Base-by-base conservation (phyloP, 1,140 invertebrate species). In the Danaus melanippus region DNA sequence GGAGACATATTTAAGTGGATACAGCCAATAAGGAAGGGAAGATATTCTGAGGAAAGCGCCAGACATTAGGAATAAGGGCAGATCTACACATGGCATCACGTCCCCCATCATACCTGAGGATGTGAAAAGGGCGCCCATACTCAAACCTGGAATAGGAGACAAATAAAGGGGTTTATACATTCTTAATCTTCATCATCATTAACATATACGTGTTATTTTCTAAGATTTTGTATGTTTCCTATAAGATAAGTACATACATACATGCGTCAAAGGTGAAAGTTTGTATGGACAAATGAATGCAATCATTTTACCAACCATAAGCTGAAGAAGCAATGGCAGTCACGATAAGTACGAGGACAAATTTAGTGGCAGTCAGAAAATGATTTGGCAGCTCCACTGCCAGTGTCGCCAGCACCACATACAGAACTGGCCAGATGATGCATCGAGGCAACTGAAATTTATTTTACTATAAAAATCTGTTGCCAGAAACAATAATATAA, bases 1-100 rank as follows among this genome's bases (percentile, higher is more conserved):
- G 0, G 90, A 91, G 2, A 89, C 52, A 53, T 89, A 91, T 66
- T 89, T 89, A 2, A 91, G 39, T 59, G 89, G 89, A 10, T 81
- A 71, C 8, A 89, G 71, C 73, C 85, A 82, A 2, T 75, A 11
- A 1, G 89, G 88, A 1, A 90, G 39, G 0, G 79, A 75, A 0
- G 77, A 71, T 11, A 86, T 60, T 10, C 76, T 60, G 8, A 82
- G 60, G 49, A 86, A 84, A 4, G 76, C 79, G n/a, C 84, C 84
- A 1, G 84, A 78, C 77, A 82, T 76, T 1, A 86, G 66, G 51
- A 82, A 77, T 2, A 84, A 62, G 0, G 76, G 81, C 0, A 83
- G 60, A 48, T 86, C 84, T 1, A 61, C 65, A 45, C 75, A 79
- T 0, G 81, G 77, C 76, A 84, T 82, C 8, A 84, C 70, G 48